phyloP scores from a whole-genome alignment of 2,113 vertebrate species.

The Triplophysa dalaica region DNA sequence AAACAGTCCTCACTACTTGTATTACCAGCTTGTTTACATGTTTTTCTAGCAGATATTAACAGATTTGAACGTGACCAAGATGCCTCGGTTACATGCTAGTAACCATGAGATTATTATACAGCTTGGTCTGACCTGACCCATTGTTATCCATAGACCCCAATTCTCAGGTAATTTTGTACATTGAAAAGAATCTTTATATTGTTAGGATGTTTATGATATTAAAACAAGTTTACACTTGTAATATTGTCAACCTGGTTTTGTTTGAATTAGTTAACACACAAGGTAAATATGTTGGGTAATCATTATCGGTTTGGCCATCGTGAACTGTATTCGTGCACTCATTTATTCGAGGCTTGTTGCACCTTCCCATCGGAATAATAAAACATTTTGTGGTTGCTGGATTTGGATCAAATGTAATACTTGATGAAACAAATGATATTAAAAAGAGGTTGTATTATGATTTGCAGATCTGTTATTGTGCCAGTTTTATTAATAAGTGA shows the following conservation, averaged over 20 bases:
- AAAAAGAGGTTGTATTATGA: constrained; percentile 44
- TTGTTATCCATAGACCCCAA: constrained; percentile 1
- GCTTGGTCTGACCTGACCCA: not conserved
- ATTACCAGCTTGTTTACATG: constrained; percentile 8
- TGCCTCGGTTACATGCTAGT: constrained; percentile 28
- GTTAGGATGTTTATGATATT: not conserved
- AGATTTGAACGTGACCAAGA: not conserved
- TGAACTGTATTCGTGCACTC: constrained; percentile 34
- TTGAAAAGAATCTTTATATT: constrained; percentile 25
- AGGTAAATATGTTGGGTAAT: not conserved
- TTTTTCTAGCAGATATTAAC: not conserved
- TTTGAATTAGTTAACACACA: constrained; percentile 19
- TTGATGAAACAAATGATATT: constrained; percentile 37
- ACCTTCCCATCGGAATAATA: constrained; percentile 43
- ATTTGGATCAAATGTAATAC: constrained; percentile 34
- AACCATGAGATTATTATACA: not conserved
- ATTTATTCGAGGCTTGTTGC: constrained; percentile 10
- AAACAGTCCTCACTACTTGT: not conserved
- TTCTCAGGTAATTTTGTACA: constrained; percentile 21
- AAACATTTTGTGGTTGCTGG: constrained; percentile 43
- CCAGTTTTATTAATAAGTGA: not conserved
- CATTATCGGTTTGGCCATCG: not conserved
- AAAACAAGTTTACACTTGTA: constrained; percentile 39
- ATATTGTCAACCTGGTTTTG: not conserved
- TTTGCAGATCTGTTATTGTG: not conserved